Evolutionary conservation across 2,888 invertebrate species (phyloP), one percentile per base, ranked within the genome.

Genomic region (Thymelicus sylvestris): DNA sequence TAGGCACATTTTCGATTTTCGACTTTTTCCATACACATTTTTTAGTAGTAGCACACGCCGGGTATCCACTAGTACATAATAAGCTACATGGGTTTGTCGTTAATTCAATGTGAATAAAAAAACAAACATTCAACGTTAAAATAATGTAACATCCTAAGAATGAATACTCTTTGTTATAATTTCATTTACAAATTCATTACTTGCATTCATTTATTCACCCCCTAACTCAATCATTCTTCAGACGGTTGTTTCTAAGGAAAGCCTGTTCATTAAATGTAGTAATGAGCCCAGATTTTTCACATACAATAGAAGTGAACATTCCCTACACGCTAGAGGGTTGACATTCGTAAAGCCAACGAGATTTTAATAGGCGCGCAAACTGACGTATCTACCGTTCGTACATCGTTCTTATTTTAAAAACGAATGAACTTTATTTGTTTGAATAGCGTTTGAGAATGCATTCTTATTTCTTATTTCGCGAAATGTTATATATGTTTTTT

Each of bases 211-310:
- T 66, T 38, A 48, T 66, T 66, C 31, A 57, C 38, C 47, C 55
- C 41, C 44, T 44, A 52, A 60, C 57, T 62, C 52, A 55, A 57
- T 63, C 68, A 10, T 68, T 62, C 60, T 44, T 55, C 44, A 68
- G 62, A 47, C 31, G 19, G n/a, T 50, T 41, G 50, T 61, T 61
- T 7, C 47, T 24, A 55, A 8, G 62, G 44, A 68, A 68, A 12
- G 52, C 52, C 71, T 57, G 71, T 74, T 74, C 74, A 74, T 74
- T 74, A 74, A 74, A 74, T 73, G 67, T 73, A 72, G 74, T 74
- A 74, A 74, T 74, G 74, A 73, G 74, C 69, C 66, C 66, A 69
- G 71, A 67, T 71, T 73, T 70, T 74, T 74, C 74, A 73, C 71
- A 69, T 69, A 74, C 71, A 67, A 74, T 68, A 67, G 67, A 74